Base-by-base conservation (phyloP, 53 echinoderm and acorn worm species). In the Stichopus horrens region DNA sequence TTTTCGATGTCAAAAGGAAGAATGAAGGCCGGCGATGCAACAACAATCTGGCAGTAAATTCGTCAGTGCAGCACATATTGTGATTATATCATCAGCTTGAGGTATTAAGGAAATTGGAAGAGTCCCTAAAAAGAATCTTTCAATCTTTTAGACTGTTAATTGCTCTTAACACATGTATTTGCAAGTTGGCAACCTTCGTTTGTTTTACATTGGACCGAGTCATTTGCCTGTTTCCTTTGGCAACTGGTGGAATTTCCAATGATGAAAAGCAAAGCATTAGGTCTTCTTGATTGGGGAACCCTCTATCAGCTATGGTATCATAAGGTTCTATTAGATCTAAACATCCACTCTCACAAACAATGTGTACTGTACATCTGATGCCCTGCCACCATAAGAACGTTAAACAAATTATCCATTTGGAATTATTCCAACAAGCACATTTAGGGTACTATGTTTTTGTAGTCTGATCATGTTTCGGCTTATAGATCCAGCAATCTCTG, bases 401-500 rank as follows among this genome's bases (percentile, higher is more conserved):
- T 52, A 76, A 37, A 76, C 76, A 76, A 22, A 22, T 14, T 22
- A 52, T 22, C 76, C 76, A 7, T 13, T 76, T 76, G 76, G 76
- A 14, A 52, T 22, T 22, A 76, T 76, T 14, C 51, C 76, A 14
- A 76, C 8, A 23, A 76, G 76, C 13, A 76, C 8, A 0, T 76
- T 76, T 10, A 76, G 5, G 7, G 54, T 76, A 37, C 8, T 76
- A 10, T 76, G 76, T 21, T 76, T 37, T 76, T 76, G 51, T 76
- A 76, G 13, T 76, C 76, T 5, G 22, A 51, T 52, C 76, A 76
- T 21, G 22, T 22, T 7, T 22, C 23, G 8, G 76, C 53, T 53
- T 23, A 52, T 37, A 76, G 7, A 76, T 76, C 76, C 53, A 76
- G 53, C 76, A 6, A 76, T 37, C 53, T 52, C 76, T 76, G 76